Conservation (phyloP, 2,888 invertebrate genomes). For the Patella depressa region DNA sequence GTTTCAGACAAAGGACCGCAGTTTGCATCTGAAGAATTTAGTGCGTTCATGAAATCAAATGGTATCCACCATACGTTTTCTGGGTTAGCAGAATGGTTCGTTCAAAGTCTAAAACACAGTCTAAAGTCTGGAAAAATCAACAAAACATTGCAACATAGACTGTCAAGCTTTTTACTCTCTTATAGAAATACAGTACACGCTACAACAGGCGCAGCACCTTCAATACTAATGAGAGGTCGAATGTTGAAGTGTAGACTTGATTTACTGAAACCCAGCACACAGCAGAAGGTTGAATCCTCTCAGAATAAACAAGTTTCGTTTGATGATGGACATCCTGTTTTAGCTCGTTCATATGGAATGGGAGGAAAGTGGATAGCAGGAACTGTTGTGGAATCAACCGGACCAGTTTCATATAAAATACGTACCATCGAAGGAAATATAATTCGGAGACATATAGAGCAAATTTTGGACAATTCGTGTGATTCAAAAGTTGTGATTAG, state of each 20-base stretch:
- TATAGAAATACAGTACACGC: background rate
- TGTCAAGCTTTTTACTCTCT: background rate
- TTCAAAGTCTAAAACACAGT: slow-evolving; percentile 7
- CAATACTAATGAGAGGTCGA: background rate
- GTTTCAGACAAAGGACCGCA: no score
- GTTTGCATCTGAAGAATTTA: slow-evolving; percentile 52
- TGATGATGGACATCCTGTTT: slow-evolving; percentile 4
- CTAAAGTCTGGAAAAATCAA: background rate
- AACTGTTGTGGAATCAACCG: slow-evolving; percentile 3
- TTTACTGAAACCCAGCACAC: background rate
- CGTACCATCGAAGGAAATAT: no score
- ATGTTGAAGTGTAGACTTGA: background rate
- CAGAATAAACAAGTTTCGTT: slow-evolving; percentile 2
- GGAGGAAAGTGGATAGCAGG: background rate
- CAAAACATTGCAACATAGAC: background rate
- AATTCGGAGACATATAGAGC: background rate
- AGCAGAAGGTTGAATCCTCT: background rate
- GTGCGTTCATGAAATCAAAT: slow-evolving; percentile 37
- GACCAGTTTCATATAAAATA: background rate
- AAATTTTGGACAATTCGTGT: background rate
- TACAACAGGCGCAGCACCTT: background rate
- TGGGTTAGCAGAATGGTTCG: slow-evolving; percentile 51
- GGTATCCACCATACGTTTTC: slow-evolving; percentile 31
- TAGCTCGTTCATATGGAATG: background rate
- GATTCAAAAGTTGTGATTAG: background rate